phyloP scores from a whole-genome alignment of 2,888 invertebrate species.

The Merodon equestris region DNA sequence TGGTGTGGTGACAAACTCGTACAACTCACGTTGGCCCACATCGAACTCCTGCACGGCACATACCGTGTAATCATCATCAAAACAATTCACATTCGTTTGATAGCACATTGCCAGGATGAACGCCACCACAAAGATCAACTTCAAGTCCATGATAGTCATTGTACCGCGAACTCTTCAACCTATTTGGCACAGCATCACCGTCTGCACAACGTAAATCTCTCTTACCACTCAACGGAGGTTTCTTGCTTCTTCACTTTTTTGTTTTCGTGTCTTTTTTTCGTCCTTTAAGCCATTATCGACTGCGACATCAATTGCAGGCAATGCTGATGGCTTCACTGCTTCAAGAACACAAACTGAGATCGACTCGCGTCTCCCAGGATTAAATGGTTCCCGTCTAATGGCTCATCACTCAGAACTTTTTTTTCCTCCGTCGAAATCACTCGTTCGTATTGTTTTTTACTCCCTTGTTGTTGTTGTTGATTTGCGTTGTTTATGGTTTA shows the following conservation, averaged over 20 bases:
- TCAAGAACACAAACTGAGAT: background rate
- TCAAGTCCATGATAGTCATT: constrained; percentile 58
- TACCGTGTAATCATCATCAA: constrained; percentile 52
- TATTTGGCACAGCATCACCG: background rate
- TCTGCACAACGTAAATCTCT: background rate
- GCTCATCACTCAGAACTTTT: constrained; percentile 52
- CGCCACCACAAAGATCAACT: constrained; percentile 58
- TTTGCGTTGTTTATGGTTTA: too few species aligned
- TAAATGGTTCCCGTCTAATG: constrained; percentile 52
- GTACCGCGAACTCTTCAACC: constrained; percentile 28
- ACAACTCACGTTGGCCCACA: constrained; percentile 49
- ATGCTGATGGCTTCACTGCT: constrained; percentile 13
- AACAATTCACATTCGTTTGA: constrained; percentile 65
- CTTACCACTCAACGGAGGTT: constrained; percentile 8
- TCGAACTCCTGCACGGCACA: constrained; percentile 48
- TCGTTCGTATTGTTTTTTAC: too few species aligned
- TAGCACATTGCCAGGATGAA: constrained; percentile 56
- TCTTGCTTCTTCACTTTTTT: constrained; percentile 23
- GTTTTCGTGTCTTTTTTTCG: background rate
- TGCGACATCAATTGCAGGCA: constrained; percentile 28
- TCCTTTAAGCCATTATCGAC: constrained; percentile 57
- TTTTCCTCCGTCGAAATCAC: constrained; percentile 2
- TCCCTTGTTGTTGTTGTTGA: too few species aligned
- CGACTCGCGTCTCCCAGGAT: constrained; percentile 7
- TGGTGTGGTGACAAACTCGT: constrained; percentile 59